Evolutionary conservation across 2,888 invertebrate species (phyloP).

Genomic region (Panorpa germanica): DNA sequence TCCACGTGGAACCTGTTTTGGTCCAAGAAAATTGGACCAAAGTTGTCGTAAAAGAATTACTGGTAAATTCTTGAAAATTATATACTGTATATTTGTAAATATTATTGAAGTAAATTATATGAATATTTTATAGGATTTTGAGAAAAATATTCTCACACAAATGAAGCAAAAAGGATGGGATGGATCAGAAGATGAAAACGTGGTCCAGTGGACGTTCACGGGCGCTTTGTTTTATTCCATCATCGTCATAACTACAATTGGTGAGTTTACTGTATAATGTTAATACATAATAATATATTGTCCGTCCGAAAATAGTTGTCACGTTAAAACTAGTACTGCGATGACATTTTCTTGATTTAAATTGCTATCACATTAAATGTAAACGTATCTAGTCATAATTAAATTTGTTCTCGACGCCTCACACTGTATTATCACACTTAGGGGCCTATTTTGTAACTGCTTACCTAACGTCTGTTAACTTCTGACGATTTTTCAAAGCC

Average conservation of each 20-base stretch:
- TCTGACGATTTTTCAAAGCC: no score
- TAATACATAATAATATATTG: no score
- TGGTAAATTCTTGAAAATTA: slow-evolving; percentile 18
- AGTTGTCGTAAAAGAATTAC: slow-evolving; percentile 40
- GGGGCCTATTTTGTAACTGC: no score
- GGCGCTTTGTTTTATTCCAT: slow-evolving; percentile 89
- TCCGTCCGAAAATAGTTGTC: no score
- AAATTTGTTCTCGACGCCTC: no score
- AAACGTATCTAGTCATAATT: no score
- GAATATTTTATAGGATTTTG: slow-evolving; percentile 28
- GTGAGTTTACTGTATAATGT: slow-evolving; percentile 39
- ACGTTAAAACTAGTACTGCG: no score
- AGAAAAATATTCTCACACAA: slow-evolving; percentile 52
- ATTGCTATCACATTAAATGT: no score
- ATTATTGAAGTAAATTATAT: slow-evolving; percentile 2
- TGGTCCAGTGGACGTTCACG: slow-evolving; percentile 67
- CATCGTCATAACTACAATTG: slow-evolving; percentile 90
- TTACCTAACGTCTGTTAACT: no score
- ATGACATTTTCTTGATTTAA: no score
- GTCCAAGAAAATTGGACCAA: slow-evolving; percentile 64
- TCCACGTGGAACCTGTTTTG: slow-evolving; percentile 38
- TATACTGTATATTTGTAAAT: slow-evolving; percentile 12
- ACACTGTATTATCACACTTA: no score
- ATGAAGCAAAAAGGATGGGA: slow-evolving; percentile 86
- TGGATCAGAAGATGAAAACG: slow-evolving; percentile 44